Evolutionary conservation across 1,140 invertebrate genomes (phyloP).

Genomic region (Solen grandis): DNA sequence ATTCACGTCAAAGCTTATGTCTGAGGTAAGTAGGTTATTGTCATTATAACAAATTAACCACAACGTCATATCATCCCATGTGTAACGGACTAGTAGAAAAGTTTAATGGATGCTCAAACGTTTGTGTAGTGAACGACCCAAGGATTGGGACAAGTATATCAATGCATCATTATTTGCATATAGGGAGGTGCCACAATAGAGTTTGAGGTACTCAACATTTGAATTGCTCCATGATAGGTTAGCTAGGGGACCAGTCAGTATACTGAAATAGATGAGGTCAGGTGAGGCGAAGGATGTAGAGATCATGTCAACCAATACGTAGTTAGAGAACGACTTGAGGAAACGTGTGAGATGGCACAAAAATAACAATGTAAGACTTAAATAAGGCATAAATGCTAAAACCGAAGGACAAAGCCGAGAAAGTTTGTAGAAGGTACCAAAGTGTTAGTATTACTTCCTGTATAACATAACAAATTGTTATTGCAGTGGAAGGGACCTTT

Average conservation of each 20-base stretch:
- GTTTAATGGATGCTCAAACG: constrained; percentile 63
- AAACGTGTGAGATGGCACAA: too few relatives aligned
- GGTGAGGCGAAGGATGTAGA: constrained; percentile 22
- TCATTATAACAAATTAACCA: constrained; percentile 18
- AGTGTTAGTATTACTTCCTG: too few relatives aligned
- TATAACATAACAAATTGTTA: too few relatives aligned
- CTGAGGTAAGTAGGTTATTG: constrained; percentile 35
- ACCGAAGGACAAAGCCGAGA: too few relatives aligned
- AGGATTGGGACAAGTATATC: constrained; percentile 74
- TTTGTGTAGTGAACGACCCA: constrained; percentile 63
- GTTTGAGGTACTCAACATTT: constrained; percentile 65
- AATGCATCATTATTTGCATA: constrained; percentile 70
- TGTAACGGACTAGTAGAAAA: constrained; percentile 48
- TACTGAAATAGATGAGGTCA: constrained; percentile 67
- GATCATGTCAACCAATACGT: too few relatives aligned
- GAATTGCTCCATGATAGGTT: constrained; percentile 66
- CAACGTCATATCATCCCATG: constrained; percentile 49
- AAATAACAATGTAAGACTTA: too few relatives aligned
- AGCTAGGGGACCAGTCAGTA: constrained; percentile 60
- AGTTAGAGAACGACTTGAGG: too few relatives aligned
- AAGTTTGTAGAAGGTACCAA: too few relatives aligned
- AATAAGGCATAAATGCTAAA: too few relatives aligned
- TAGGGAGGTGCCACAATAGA: constrained; percentile 57
- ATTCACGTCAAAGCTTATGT: constrained; percentile 17
- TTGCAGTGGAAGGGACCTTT: too few relatives aligned